Evolutionary conservation across 2,797 vertebrate genomes (phyloP).

Genomic region (Crossoptilon crossoptilon): DNA sequence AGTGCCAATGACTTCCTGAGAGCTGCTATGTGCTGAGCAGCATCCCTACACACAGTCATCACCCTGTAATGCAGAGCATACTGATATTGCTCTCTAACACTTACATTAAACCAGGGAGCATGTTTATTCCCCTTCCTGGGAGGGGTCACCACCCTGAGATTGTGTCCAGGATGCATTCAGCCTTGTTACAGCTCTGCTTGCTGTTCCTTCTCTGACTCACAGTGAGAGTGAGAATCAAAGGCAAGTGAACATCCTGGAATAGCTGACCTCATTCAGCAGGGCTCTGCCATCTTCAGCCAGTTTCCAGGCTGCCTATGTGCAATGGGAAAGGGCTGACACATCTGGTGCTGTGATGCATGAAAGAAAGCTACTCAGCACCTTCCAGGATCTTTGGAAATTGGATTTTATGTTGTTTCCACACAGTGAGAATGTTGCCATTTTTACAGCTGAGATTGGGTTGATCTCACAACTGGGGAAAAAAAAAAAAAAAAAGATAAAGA

Average conservation of each 20-base stretch:
- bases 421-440: not conserved
- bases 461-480: not conserved
- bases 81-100: not conserved
- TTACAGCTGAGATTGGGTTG: not conserved
- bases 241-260: not conserved
- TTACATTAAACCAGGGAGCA: not conserved
- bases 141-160: not conserved
- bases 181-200: not conserved
- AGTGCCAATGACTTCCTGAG: not conserved
- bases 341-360: not conserved
- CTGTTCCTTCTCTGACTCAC: not conserved
- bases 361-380: not conserved
- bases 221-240: not conserved
- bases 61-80: rapidly evolving
- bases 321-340: not conserved
- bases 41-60: not conserved
- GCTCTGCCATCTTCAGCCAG: not conserved
- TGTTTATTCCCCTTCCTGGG: not conserved
- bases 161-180: not conserved
- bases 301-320: not conserved
- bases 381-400: not conserved
- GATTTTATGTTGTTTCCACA: not conserved
- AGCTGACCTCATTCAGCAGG: not conserved
- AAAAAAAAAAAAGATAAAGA: not conserved
- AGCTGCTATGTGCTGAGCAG: not conserved